These are phyloP conservation scores for Onthophagus taurus DNA, from an alignment of 1,140 invertebrate genomes.

Conservation along the genomic window DNA sequence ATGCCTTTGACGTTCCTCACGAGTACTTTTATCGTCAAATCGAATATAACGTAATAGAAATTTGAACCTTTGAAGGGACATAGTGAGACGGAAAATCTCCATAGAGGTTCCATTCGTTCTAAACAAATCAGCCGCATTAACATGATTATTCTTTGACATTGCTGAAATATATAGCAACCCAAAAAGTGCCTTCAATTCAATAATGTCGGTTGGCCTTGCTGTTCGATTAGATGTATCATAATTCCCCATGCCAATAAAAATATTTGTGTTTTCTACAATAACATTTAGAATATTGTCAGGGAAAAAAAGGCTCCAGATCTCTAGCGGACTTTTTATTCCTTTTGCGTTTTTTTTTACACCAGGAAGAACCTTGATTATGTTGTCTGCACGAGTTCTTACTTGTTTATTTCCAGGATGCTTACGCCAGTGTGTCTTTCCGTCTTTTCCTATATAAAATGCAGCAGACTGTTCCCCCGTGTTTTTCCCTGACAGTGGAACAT, in stretches of 20 bases:
- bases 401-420: neutral
- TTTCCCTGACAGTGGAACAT: neutral
- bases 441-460: neutral
- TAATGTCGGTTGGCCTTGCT: neutral
- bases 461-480: neutral
- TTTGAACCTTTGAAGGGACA: conserved; percentile 19
- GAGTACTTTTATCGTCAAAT: neutral
- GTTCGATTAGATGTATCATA: too few species aligned
- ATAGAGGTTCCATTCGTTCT: conserved; percentile 13
- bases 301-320: conserved; percentile 1
- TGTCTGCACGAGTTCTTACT: conserved; percentile 1
- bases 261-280: neutral
- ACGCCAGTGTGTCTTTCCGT: neutral
- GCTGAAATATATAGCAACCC: conserved; percentile 5
- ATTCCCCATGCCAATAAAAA: neutral
- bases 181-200: conserved; percentile 2
- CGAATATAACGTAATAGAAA: neutral
- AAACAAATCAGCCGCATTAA: conserved; percentile 9
- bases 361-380: neutral
- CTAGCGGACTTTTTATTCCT: neutral
- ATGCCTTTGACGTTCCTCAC: neutral
- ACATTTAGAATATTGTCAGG: neutral
- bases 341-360: neutral
- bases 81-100: conserved; percentile 19
- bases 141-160: conserved; percentile 1